Base-by-base conservation (phyloP, 2,888 invertebrate species). In the Callyntrura sp. region DNA sequence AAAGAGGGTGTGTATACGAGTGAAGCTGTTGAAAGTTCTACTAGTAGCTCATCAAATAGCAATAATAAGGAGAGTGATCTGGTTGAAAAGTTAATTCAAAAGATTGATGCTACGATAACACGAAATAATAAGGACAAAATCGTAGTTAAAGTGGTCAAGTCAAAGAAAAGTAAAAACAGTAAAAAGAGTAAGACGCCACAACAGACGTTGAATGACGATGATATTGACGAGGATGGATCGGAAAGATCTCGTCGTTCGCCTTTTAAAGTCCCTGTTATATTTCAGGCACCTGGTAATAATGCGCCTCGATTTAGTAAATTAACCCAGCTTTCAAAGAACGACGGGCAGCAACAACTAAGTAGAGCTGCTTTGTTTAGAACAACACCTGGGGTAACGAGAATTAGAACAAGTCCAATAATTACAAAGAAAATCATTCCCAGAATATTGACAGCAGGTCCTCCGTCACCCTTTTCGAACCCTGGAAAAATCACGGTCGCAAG, bases 191-290 rank as follows among this genome's bases (percentile, higher is more conserved):
- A 79, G 14, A 35, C 1, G 0, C 55, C 65, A 25, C 35, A 70
- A 17, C 45, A 55, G 23, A 23, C 25, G 68, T 73, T 84, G 20
- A 73, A 70, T 73, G 87, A 86, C 11, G 89, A 86, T 84, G 86
- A 90, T 76, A 65, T 70, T 73, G 88, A 65, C 25, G 57, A 88
- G 5, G 88, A 90, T 48, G 88, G 87, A 17, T 91, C 91, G 8
- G 91, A 91, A 68, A 78, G 91, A 48, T 84, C 90, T 0, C 51
- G 91, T 83, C 79, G 91, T 17, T 91, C 91, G 25, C 90, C 91
- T 5, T 90, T 81, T 82, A 60, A 83, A 78, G 60, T 84, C 14
- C 88, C 84, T 68, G 25, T 48, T 0, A 62, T 20, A 20, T 57
- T 73, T 23, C 81, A 81, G 43, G 70, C 48, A 14, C 55, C 57